These are phyloP conservation scores for Melanotaenia duboulayi DNA, from an alignment of 2,113 vertebrate species.

Conservation along the genomic window DNA sequence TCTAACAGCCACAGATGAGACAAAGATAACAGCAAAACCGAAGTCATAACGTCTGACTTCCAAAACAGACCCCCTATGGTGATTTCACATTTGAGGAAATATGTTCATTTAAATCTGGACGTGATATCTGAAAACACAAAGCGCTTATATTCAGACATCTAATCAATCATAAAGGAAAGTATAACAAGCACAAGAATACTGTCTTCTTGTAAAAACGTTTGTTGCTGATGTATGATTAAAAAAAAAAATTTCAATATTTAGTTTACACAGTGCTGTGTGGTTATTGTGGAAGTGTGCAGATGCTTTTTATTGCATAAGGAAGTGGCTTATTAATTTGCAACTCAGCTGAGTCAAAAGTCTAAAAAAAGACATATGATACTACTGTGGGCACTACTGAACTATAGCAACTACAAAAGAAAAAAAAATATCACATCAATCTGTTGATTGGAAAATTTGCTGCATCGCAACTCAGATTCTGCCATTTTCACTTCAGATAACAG, in stretches of 20 bases:
- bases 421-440: background rate
- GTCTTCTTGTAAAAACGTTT: background rate
- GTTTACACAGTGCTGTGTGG: background rate
- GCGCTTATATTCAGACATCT: background rate
- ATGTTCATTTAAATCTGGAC: background rate
- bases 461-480: background rate
- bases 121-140: background rate
- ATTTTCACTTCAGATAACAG: background rate
- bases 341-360: background rate
- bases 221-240: background rate
- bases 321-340: background rate
- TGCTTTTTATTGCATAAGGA: background rate
- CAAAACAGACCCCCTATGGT: background rate
- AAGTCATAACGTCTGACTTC: background rate
- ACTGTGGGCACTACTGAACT: background rate
- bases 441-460: background rate
- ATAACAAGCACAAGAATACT: too few species aligned
- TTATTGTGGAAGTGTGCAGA: background rate
- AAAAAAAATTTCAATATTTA: background rate
- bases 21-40: constrained; percentile 3
- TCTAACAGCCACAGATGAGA: background rate
- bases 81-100: background rate
- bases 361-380: constrained; percentile 19
- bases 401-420: background rate
- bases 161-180: too few species aligned